A percentile compares a stretch with the other conserved stretches of the same genome.
These are phyloP conservation scores for Nomada ruficornis DNA, from an alignment of 2,888 invertebrate genomes.

Conservation along the genomic window DNA sequence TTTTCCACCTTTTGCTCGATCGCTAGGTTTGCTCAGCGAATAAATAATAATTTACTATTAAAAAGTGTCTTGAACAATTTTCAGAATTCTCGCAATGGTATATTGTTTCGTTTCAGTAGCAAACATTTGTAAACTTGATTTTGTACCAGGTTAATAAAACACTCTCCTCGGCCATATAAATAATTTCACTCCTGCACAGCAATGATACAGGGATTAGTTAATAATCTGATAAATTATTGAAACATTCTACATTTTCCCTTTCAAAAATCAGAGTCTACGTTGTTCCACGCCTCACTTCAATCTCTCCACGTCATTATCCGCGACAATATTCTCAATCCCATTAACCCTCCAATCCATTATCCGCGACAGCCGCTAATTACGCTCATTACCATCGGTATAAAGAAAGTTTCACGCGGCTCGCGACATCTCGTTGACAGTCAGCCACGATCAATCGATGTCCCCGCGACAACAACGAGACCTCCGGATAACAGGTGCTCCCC, in stretches of 20 bases:
- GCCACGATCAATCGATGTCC: conserved; percentile 17
- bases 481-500: conserved; percentile 43
- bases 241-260: background rate
- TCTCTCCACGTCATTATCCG: background rate
- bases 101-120: too few species aligned
- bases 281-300: background rate
- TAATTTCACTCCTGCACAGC: too few species aligned
- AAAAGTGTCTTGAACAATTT: too few species aligned
- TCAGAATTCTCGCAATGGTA: too few species aligned
- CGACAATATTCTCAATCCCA: background rate
- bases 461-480: background rate
- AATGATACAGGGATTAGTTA: too few species aligned
- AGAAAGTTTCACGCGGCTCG: conserved; percentile 1
- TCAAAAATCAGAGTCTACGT: background rate
- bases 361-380: background rate
- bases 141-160: too few species aligned
- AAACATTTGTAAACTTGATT: too few species aligned
- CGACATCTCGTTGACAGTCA: background rate
- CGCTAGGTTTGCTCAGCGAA: too few species aligned
- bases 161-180: too few species aligned
- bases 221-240: background rate
- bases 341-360: too few species aligned
- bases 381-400: background rate
- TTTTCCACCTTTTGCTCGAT: too few species aligned
- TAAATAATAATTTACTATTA: too few species aligned